Conservation (phyloP, 2,113 vertebrate species). For the Prochilodus magdalenae region DNA sequence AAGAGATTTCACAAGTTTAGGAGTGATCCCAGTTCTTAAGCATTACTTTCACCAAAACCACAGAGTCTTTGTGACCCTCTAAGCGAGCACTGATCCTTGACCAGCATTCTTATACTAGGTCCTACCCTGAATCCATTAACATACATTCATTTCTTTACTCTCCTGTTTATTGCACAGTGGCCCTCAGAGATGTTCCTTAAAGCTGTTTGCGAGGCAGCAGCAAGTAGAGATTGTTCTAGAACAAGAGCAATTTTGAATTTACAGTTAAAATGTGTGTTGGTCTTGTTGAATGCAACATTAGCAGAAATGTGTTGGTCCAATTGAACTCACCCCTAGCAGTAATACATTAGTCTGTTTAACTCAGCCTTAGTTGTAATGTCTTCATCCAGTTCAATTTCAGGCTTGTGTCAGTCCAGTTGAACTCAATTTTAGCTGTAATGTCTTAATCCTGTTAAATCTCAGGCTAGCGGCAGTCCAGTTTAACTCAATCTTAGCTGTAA, state of each 20-base stretch:
- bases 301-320: not conserved
- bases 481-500: not conserved
- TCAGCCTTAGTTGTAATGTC: not conserved
- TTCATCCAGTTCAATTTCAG: not conserved
- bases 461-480: too few species aligned
- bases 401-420: not conserved
- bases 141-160: not conserved
- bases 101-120: not conserved
- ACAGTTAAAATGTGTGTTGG: conserved; percentile 36
- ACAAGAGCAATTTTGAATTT: conserved; percentile 38
- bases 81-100: not conserved
- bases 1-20: not conserved
- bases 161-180: conserved; percentile 35
- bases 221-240: conserved; percentile 21
- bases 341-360: conserved; percentile 13
- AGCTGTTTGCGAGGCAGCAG: conserved; percentile 48
- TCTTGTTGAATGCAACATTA: not conserved
- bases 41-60: not conserved
- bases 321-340: conserved; percentile 15
- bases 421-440: not conserved
- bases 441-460: too few species aligned
- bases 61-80: too few species aligned
- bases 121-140: not conserved
- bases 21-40: not conserved
- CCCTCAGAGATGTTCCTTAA: conserved; percentile 27